phyloP scores from a whole-genome alignment of 2,113 vertebrate species.

The Verasper variegatus region DNA sequence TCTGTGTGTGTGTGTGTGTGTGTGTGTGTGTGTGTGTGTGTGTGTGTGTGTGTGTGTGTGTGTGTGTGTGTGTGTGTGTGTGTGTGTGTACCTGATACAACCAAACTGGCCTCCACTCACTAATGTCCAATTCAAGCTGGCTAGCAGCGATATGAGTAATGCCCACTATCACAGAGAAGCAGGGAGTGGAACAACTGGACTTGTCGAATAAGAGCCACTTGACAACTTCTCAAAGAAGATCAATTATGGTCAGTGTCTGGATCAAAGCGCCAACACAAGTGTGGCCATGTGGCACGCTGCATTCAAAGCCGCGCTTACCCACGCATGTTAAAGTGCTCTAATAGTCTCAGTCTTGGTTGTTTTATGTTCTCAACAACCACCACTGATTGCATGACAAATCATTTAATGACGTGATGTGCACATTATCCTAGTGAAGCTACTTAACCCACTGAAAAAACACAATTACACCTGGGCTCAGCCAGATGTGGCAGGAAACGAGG shows the following conservation, averaged over 20 bases:
- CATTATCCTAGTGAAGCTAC: constrained; percentile 25
- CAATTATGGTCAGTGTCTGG: constrained; percentile 56
- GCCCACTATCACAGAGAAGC: constrained; percentile 62
- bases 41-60: not conserved
- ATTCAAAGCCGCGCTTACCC: not conserved
- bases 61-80: constrained; percentile 13
- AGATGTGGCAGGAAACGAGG: constrained; percentile 45
- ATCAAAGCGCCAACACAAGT: constrained; percentile 52
- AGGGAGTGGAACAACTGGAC: constrained; percentile 59
- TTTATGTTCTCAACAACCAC: constrained; percentile 15
- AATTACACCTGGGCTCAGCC: constrained; percentile 35
- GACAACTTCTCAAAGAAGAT: constrained; percentile 65
- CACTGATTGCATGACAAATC: constrained; percentile 41
- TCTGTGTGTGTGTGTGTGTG: constrained; percentile 20
- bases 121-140: constrained; percentile 64
- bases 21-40: not conserved
- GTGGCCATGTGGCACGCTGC: constrained; percentile 16
- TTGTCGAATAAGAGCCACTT: constrained; percentile 68
- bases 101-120: constrained; percentile 46
- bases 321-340: constrained; percentile 21
- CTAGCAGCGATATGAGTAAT: constrained; percentile 67
- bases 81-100: constrained; percentile 4
- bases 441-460: constrained; percentile 55
- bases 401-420: constrained; percentile 27
- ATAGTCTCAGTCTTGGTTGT: constrained; percentile 19